phyloP scores from a whole-genome alignment of 2,888 invertebrate species.

The Autographa pulchrina region DNA sequence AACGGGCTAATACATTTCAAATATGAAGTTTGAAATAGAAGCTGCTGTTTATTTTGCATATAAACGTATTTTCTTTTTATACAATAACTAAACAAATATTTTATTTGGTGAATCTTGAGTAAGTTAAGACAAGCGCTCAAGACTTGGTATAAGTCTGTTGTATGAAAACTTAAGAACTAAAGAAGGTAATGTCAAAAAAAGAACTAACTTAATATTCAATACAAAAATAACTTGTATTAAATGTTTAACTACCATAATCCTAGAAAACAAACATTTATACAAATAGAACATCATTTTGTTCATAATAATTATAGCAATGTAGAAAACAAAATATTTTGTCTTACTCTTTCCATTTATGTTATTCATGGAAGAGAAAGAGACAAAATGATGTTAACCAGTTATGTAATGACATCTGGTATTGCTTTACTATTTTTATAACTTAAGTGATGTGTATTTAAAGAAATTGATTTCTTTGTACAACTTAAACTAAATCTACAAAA shows the following conservation, averaged over 20 bases:
- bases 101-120: neutral
- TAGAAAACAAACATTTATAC: conserved; percentile 3
- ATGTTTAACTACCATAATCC: conserved; percentile 1
- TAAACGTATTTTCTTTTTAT: neutral
- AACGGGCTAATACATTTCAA: too few species aligned
- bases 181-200: neutral
- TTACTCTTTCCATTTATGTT: neutral
- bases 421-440: neutral
- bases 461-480: neutral
- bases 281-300: neutral
- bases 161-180: neutral
- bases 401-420: neutral
- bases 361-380: neutral
- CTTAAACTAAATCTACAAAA: neutral
- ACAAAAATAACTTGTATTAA: neutral
- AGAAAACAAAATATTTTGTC: neutral
- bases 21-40: neutral
- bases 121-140: neutral
- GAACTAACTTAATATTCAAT: neutral
- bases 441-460: neutral
- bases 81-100: neutral
- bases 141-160: neutral
- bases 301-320: neutral
- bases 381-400: too few species aligned
- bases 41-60: neutral